Evolutionary conservation across 2,888 invertebrate species (phyloP), one percentile per base, ranked within the genome.

Genomic region (Athalia cordata): DNA sequence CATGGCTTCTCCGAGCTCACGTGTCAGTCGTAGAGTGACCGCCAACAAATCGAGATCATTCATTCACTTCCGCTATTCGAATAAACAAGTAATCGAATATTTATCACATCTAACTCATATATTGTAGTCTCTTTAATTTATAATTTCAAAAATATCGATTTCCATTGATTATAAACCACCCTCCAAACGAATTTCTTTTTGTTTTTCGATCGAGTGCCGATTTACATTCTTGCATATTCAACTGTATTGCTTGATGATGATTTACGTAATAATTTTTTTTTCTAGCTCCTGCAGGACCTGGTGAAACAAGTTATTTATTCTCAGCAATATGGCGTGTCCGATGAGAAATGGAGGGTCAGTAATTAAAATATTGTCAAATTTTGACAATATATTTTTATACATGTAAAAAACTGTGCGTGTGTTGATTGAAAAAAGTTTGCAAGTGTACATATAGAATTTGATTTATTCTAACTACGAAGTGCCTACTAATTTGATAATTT

Each of bases 341-440:
- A 75, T 75, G 75, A 75, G 75, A 64, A 75, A 75, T 62, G 67
- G 75, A 61, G 75, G 75, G 75, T 75, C 52, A 62, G 75, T 75
- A 50, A 55, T 55, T 4, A 8, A 59, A 57, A 72, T 59, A 59
- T 72, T 13, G 4, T 72, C 11, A 52, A 50, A 9, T 68, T 6
- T 52, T 68, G 3, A 15, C 65, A 45, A 1, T 49, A 3, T 8
- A 49, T 49, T 29, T 29, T 29, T 29, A 29, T 29, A 29, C 29
- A 29, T 29, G 2, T 29, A 29, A 29, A 29, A 29, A 29, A 29
- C 29, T 29, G 29, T 29, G 29, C 29, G 29, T 29, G 29, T 29
- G 29, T 29, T 2, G 29, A 29, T 29, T 29, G 29, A 29, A 29
- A 29, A 29, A 29, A 29, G 29, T 29, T 29, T 2, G 29, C 29